phyloP scores from a whole-genome alignment of 23 tunicate species.

The Trididemnum clinides region DNA sequence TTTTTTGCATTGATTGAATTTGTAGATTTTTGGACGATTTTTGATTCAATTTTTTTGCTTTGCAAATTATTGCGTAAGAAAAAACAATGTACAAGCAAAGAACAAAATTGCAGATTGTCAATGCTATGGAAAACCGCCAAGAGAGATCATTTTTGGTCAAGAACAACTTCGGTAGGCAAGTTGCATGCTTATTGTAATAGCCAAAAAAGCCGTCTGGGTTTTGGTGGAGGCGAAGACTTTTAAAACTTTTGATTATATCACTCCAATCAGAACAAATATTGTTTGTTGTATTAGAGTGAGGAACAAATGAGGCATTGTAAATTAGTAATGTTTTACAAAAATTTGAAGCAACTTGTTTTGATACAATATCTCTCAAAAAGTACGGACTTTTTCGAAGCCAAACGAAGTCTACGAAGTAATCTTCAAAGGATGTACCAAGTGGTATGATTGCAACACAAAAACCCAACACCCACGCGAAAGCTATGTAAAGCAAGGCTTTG shows the following conservation, averaged over 20 bases:
- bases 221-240: not conserved
- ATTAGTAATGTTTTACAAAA: not conserved
- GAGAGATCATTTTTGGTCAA: slow-evolving; percentile 31
- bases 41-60: too few relatives aligned
- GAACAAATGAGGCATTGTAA: not conserved
- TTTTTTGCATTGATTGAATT: not conserved
- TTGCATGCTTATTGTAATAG: slow-evolving; percentile 71
- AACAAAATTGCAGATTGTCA: slow-evolving; percentile 34
- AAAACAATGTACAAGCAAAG: slow-evolving; percentile 49
- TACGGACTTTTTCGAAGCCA: slow-evolving; percentile 47
- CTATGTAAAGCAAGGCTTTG: slow-evolving; percentile 14
- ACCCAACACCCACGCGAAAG: slow-evolving; percentile 50
- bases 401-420: slow-evolving; percentile 32
- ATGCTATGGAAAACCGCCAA: slow-evolving; percentile 59
- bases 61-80: slow-evolving; percentile 6
- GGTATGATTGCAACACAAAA: slow-evolving; percentile 47
- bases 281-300: too few relatives aligned
- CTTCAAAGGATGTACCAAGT: not conserved
- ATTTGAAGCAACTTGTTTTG: not conserved
- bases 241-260: not conserved
- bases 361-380: slow-evolving; percentile 36
- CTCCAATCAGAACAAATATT: slow-evolving; percentile 2
- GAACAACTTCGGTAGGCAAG: slow-evolving; percentile 67
- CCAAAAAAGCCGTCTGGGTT: slow-evolving; percentile 51
- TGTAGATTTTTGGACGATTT: not conserved